These are phyloP conservation scores for Styela clava DNA, from an alignment of 23 tunicate genomes.

Conservation along the genomic window DNA sequence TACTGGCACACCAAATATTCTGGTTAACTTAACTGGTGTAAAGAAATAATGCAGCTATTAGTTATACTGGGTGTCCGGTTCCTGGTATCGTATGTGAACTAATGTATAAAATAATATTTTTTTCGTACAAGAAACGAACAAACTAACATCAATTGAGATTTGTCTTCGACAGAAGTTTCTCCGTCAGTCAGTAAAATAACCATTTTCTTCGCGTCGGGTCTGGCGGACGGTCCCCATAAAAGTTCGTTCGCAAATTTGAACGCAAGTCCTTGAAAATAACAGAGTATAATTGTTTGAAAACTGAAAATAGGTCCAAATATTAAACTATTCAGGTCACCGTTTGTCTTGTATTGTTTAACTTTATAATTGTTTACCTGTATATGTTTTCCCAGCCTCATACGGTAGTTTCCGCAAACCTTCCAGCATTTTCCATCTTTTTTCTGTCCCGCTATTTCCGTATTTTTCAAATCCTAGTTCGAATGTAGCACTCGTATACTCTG, in stretches of 20 bases:
- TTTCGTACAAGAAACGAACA: too few species aligned
- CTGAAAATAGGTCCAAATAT: too few species aligned
- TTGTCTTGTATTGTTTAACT: too few species aligned
- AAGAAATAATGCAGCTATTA: too few species aligned
- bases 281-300: too few species aligned
- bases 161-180: constrained; percentile 40
- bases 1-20: too few species aligned
- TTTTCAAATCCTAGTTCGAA: constrained; percentile 33
- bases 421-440: constrained; percentile 36
- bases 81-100: too few species aligned
- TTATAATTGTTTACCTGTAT: constrained; percentile 56
- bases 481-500: constrained; percentile 14
- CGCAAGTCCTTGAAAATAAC: constrained; percentile 39
- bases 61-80: too few species aligned
- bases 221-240: constrained; percentile 34
- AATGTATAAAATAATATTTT: too few species aligned
- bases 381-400: constrained; percentile 64
- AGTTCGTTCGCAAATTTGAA: constrained; percentile 57
- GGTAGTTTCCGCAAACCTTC: constrained; percentile 33
- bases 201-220: constrained; percentile 69
- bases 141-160: constrained; percentile 21
- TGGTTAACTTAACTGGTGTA: too few species aligned
- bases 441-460: constrained; percentile 21
- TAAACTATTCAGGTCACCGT: too few species aligned
- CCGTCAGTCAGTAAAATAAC: constrained; percentile 75